Evolutionary conservation across 2,888 invertebrate genomes (phyloP), one percentile per base, ranked within the genome.

Genomic region (Zeuzera pyrina): DNA sequence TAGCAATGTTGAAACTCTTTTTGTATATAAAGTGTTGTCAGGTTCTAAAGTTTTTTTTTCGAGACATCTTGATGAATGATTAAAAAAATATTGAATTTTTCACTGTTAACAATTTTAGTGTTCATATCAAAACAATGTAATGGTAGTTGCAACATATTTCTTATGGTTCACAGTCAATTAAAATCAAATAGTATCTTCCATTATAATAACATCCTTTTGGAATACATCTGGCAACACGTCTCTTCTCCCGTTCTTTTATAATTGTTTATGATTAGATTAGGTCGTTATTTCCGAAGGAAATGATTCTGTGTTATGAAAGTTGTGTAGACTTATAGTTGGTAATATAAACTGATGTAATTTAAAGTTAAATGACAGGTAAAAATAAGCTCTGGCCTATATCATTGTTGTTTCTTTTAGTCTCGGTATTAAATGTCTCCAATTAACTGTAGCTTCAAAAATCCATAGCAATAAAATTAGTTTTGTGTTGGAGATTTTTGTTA

Each of bases 1-100:
- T 81, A 76, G 76, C 83, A 83, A 83, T 79, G 83, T 81, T 78
- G 57, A 78, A 81, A 79, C 77, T 65, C 12, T 33, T 45, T 49
- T 54, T 66, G 56, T 38, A 31, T 67, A 58, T 61, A 62, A 45
- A 51, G 71, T 79, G 73, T 78, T 77, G 74, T 76, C 77, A 71
- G 72, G 46, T 42, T 42, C 49, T n/a, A n/a, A n/a, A n/a, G 11
- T 12, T 25, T 25, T 11, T 13, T 13, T 6, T 12, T 12, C 3
- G 8, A 7, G 12, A 11, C 12, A 25, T 12, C 12, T 5, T 25
- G n/a, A n/a, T 24, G 12, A 24, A 22, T 7, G 12, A 12, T 6
- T 24, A 5, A 6, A 24, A 24, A 24, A n/a, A n/a, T n/a, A n/a
- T n/a, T n/a, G n/a, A n/a, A n/a, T n/a, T n/a, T n/a, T n/a, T n/a